phyloP scores from a whole-genome alignment of 2,888 invertebrate species.

The Dasysyrphus tricinctus region DNA sequence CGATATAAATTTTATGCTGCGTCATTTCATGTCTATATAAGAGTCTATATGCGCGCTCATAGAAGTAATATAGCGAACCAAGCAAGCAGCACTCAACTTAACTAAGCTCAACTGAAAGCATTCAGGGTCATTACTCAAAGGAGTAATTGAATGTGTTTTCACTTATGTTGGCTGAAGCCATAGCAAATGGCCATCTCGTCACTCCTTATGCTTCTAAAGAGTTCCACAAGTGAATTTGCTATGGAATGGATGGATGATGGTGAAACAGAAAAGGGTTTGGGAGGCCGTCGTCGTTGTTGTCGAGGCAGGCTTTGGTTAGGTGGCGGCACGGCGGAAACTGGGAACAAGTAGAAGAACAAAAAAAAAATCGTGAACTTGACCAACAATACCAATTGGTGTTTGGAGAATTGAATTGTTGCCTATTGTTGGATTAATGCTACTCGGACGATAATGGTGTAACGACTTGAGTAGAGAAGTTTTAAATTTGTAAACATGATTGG shows the following conservation, averaged over 20 bases:
- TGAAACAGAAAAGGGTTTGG: not conserved
- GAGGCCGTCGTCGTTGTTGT: not conserved
- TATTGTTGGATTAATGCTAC: constrained; percentile 49
- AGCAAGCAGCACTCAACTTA: constrained; percentile 36
- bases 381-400: constrained; percentile 57
- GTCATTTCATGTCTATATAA: constrained; percentile 46
- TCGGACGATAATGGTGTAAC: constrained; percentile 44
- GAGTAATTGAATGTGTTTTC: constrained; percentile 74
- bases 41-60: not conserved
- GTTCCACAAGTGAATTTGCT: constrained; percentile 16
- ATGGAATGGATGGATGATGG: constrained; percentile 16
- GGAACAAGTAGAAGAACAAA: constrained; percentile 7
- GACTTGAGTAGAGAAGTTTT: constrained; percentile 41
- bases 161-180: constrained; percentile 62
- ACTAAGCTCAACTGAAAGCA: constrained; percentile 13
- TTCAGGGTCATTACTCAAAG: constrained; percentile 69
- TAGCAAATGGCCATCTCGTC: constrained; percentile 70
- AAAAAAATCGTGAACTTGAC: constrained; percentile 63
- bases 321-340: not conserved
- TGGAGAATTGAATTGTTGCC: constrained; percentile 65
- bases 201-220: constrained; percentile 21
- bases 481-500: constrained; percentile 56
- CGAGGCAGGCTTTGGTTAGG: not conserved
- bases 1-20: constrained; percentile 48
- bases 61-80: not conserved